Conservation (phyloP, 2,797 vertebrate species). For the Ctenosaura bakeri region DNA sequence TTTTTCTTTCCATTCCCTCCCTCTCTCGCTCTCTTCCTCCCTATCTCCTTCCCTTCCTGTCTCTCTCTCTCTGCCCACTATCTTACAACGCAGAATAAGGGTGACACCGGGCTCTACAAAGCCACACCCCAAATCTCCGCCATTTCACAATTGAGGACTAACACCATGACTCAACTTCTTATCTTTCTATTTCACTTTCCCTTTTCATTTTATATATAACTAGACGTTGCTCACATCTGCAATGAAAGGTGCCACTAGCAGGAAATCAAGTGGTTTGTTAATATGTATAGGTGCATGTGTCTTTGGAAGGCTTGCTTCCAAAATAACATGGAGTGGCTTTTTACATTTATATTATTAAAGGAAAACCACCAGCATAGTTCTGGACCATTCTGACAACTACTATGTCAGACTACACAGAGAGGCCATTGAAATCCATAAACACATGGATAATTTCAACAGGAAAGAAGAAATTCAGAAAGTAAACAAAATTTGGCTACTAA, state of each 20-base stretch:
- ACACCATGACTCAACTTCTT: neutral
- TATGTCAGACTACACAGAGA: too few species aligned
- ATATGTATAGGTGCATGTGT: neutral
- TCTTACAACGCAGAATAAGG: neutral
- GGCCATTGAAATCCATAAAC: too few species aligned
- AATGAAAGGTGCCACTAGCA: neutral
- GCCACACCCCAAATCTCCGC: too few species aligned
- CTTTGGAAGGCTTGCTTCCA: neutral
- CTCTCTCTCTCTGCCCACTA: neutral
- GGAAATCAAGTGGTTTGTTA: neutral
- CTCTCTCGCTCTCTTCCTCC: too few species aligned
- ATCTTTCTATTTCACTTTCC: neutral
- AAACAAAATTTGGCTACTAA: too few species aligned
- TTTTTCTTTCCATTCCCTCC: neutral
- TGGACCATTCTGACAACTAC: too few species aligned
- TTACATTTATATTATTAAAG: too few species aligned
- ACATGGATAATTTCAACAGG: too few species aligned
- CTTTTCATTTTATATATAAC: neutral
- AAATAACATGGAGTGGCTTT: too few species aligned
- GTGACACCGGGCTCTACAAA: neutral
- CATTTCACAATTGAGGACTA: neutral
- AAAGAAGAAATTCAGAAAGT: too few species aligned
- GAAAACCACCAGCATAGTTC: too few species aligned
- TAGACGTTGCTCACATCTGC: neutral
- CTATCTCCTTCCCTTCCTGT: too few species aligned